These are phyloP conservation scores for Amiota minor DNA, from an alignment of 2,888 invertebrate genomes.

Conservation along the genomic window DNA sequence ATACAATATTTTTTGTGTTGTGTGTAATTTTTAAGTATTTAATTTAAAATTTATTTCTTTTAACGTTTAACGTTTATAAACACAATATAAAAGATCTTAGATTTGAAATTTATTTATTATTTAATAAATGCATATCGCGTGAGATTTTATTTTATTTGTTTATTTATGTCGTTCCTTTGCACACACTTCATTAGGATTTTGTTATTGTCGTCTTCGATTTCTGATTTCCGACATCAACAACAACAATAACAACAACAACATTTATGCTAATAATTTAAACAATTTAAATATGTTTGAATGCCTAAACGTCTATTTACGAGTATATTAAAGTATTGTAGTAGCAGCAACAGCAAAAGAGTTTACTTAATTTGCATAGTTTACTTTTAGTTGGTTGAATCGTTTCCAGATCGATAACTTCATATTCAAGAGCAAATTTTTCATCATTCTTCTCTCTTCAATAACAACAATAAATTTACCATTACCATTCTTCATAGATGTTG, in stretches of 20 bases:
- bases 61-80: no score
- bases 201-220: background rate
- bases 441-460: background rate
- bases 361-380: conserved; percentile 11
- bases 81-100: no score
- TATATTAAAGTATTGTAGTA: background rate
- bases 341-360: no score
- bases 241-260: background rate
- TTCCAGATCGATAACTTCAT: no score
- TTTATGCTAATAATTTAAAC: conserved; percentile 13
- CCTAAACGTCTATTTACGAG: conserved; percentile 21
- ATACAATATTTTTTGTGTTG: no score
- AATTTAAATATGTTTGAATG: conserved; percentile 18
- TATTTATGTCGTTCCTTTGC: background rate
- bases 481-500: background rate
- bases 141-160: no score
- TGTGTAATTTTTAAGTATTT: no score
- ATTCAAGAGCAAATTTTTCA: background rate
- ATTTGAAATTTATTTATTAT: no score
- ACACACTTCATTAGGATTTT: conserved; percentile 22
- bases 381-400: no score
- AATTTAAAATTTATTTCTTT: no score
- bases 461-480: no score
- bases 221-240: conserved; percentile 10
- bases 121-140: no score